Percentiles rank a stretch among this genome's conserved stretches.
phyloP scores from a whole-genome alignment of 2,113 vertebrate genomes.

The Hiodon tergisus region DNA sequence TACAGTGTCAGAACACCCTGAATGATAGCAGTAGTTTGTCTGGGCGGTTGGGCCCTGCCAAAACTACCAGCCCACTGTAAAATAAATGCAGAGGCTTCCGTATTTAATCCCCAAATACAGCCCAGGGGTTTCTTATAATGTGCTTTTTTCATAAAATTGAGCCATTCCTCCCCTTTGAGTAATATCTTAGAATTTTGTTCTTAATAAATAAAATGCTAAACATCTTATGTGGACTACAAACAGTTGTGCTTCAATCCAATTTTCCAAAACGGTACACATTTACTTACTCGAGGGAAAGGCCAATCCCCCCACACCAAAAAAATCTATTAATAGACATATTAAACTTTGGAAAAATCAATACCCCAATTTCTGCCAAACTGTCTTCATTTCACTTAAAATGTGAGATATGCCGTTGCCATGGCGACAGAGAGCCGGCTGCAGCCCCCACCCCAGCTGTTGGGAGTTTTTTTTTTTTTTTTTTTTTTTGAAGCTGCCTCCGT shows the following conservation, averaged over 20 bases:
- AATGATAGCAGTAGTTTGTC: not conserved
- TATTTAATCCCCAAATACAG: not conserved
- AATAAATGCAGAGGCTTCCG: not conserved
- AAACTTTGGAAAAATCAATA: slow-evolving; percentile 59
- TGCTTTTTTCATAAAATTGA: not conserved
- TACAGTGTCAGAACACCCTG: not conserved
- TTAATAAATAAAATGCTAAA: slow-evolving; percentile 9
- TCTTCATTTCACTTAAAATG: slow-evolving; percentile 92
- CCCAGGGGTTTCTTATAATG: not conserved
- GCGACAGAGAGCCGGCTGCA: slow-evolving; percentile 83
- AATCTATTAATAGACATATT: slow-evolving; percentile 57
- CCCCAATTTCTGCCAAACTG: slow-evolving; percentile 71
- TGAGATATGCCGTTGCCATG: slow-evolving; percentile 93
- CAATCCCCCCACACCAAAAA: slow-evolving; percentile 29
- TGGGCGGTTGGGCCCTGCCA: not conserved
- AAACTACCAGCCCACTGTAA: not conserved
- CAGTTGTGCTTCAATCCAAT: slow-evolving; percentile 37
- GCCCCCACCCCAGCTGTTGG: slow-evolving; percentile 92
- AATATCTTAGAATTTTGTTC: not conserved
- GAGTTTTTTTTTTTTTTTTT: slow-evolving; percentile 62
- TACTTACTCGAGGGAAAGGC: slow-evolving; percentile 48
- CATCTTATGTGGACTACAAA: slow-evolving; percentile 46
- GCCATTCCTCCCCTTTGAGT: no score
- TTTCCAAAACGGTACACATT: slow-evolving; percentile 50
- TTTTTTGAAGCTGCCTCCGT: slow-evolving; percentile 91